These are phyloP conservation scores for Colletes latitarsis DNA, from an alignment of 1,140 invertebrate species.

Conservation along the genomic window DNA sequence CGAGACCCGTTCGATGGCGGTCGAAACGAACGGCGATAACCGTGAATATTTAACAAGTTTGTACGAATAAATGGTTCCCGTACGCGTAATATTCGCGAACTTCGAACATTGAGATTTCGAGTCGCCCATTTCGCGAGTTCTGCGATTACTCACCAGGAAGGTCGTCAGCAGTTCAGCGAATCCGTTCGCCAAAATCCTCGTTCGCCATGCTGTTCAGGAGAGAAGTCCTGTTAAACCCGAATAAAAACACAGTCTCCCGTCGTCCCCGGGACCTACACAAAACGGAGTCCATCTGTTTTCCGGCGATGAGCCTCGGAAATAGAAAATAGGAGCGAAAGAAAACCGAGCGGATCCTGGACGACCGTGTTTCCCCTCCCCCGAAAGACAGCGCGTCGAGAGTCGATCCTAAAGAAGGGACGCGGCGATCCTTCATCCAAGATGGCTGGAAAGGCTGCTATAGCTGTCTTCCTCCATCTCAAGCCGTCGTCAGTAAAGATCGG, in stretches of 20 bases:
- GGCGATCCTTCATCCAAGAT: constrained; percentile 62
- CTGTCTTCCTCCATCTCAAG: constrained; percentile 67
- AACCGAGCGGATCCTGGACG: not conserved
- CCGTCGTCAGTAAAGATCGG: constrained; percentile 79
- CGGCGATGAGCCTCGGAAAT: not conserved
- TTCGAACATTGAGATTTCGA: no score
- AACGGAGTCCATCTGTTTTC: not conserved
- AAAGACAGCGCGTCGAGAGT: not conserved
- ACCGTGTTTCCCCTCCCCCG: not conserved
- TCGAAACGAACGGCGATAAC: constrained; percentile 6
- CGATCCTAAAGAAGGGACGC: constrained; percentile 14
- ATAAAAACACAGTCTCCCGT: not conserved
- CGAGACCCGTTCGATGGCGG: constrained; percentile 1
- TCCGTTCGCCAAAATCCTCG: not conserved
- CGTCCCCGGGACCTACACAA: not conserved
- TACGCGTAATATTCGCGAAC: not conserved
- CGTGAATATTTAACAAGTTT: not conserved
- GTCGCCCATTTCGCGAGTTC: no score
- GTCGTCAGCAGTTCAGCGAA: not conserved
- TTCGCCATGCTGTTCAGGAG: not conserved
- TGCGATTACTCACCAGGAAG: constrained; percentile 8
- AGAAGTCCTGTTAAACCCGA: not conserved
- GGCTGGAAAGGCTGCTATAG: constrained; percentile 63
- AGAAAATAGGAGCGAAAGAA: not conserved
- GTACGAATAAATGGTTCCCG: not conserved